Evolutionary conservation across 2,888 invertebrate genomes (phyloP).

Genomic region (Yponomeuta malinellus): DNA sequence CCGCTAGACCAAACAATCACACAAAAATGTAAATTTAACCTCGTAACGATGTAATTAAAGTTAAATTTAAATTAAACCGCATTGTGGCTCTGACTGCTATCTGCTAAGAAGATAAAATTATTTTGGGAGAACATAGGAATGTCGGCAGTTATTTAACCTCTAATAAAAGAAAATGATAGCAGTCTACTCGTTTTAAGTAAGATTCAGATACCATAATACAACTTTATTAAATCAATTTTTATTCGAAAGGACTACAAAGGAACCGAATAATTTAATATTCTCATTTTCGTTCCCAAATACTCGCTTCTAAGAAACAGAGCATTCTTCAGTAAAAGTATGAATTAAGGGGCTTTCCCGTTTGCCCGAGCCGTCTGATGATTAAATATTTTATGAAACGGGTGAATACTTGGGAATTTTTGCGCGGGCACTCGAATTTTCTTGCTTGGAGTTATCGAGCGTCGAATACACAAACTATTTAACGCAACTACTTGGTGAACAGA

Average conservation of each 20-base stretch:
- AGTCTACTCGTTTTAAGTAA: too few relatives aligned
- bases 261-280: not conserved
- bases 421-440: not conserved
- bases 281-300: not conserved
- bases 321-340: not conserved
- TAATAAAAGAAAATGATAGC: too few relatives aligned
- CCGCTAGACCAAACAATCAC: too few relatives aligned
- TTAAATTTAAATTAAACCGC: too few relatives aligned
- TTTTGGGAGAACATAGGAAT: too few relatives aligned
- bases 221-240: not conserved
- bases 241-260: not conserved
- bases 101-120: too few relatives aligned
- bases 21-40: too few relatives aligned
- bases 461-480: not conserved
- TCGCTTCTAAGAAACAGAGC: not conserved
- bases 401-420: not conserved
- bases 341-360: not conserved
- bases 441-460: not conserved
- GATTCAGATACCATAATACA: not conserved
- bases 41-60: too few relatives aligned
- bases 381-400: constrained; percentile 1
- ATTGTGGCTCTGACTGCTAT: too few relatives aligned
- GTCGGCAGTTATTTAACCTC: too few relatives aligned
- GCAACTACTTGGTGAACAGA: not conserved
- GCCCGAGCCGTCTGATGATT: not conserved